Evolutionary conservation across 2,113 vertebrate species (phyloP).

Genomic region (Sterrhoptilus dennistouni): DNA sequence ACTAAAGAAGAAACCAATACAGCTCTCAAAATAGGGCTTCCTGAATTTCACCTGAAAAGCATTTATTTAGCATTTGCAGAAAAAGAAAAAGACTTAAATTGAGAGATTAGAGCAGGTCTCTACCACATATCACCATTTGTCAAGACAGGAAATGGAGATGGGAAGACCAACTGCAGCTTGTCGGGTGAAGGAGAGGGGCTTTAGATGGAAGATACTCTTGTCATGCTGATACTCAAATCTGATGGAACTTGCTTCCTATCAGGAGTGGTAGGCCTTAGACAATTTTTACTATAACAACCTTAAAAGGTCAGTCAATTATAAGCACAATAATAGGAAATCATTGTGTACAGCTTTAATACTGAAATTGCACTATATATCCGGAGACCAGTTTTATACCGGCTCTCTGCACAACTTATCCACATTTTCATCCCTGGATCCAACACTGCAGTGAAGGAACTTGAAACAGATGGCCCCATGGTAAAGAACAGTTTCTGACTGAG

Average conservation of each 20-base stretch:
- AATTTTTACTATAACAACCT: not conserved
- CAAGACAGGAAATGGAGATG: not conserved
- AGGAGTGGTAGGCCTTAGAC: not conserved
- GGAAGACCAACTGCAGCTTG: not conserved
- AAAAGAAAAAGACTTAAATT: not conserved
- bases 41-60: not conserved
- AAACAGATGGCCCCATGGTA: not conserved
- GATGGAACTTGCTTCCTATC: not conserved
- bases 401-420: not conserved
- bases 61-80: not conserved
- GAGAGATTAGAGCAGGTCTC: not conserved
- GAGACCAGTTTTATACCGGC: not conserved
- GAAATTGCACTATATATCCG: not conserved
- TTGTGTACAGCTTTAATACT: not conserved
- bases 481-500: conserved; percentile 23
- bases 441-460: not conserved
- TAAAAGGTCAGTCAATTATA: not conserved
- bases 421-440: not conserved
- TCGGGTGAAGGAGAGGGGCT: not conserved
- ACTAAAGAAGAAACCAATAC: not conserved
- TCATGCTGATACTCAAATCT: not conserved
- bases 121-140: not conserved
- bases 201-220: not conserved
- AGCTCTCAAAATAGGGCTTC: not conserved
- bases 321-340: not conserved